A percentile compares a stretch with the other conserved stretches of the same genome.
Evolutionary conservation across 2,113 vertebrate genomes (phyloP).

Genomic region (Propithecus coquereli): DNA sequence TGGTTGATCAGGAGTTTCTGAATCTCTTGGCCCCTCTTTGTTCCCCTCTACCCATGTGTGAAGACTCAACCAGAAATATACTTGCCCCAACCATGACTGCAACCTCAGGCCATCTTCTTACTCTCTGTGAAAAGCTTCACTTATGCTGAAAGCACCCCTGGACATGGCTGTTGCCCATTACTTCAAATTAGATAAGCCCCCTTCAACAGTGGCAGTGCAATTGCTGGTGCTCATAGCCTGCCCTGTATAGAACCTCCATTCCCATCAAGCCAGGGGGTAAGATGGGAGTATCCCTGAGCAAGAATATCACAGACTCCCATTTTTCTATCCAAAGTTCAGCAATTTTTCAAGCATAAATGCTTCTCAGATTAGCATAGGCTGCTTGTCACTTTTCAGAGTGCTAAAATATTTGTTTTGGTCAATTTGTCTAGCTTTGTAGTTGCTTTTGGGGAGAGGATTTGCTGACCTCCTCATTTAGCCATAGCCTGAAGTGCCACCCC

Average conservation of each 20-base stretch:
- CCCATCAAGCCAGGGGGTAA: neutral
- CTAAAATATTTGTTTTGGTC: neutral
- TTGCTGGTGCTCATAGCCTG: neutral
- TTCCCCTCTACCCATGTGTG: neutral
- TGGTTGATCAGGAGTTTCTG: neutral
- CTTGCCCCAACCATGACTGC: neutral
- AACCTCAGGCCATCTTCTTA: neutral
- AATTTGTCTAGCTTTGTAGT: neutral
- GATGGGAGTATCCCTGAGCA: neutral
- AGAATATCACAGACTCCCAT: neutral
- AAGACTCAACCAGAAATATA: neutral
- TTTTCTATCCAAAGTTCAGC: neutral
- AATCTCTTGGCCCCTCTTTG: neutral
- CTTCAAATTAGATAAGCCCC: neutral
- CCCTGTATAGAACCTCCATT: neutral
- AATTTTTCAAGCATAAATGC: neutral
- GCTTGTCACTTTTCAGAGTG: neutral
- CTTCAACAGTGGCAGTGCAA: neutral
- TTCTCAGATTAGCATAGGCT: neutral
- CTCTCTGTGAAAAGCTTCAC: neutral
- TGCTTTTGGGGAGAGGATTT: neutral
- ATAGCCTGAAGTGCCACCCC: neutral
- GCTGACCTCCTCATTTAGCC: neutral
- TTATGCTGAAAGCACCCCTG: neutral
- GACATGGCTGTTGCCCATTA: neutral